Conservation (phyloP, 2,888 invertebrate genomes). For the Cryptus armator region DNA sequence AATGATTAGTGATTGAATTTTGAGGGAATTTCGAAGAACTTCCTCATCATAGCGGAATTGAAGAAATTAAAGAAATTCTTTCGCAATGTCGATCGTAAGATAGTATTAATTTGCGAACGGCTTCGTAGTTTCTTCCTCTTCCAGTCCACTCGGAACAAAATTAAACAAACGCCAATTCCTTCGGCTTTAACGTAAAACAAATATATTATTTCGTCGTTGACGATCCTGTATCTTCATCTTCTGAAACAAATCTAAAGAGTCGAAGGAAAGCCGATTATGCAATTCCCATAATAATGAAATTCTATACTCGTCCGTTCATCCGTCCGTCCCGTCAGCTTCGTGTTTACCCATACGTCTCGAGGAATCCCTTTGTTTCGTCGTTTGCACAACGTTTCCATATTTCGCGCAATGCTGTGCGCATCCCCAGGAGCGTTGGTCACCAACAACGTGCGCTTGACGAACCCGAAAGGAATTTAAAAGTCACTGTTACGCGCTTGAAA, state of each 20-base stretch:
- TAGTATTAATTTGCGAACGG: neutral
- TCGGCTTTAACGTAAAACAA: neutral
- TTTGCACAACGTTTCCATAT: slow-evolving; percentile 62
- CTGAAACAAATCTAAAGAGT: slow-evolving; percentile 24
- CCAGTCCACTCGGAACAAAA: neutral
- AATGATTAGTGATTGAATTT: neutral
- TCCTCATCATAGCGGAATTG: too few relatives aligned
- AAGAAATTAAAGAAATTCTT: neutral
- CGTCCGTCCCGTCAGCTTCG: slow-evolving; percentile 67
- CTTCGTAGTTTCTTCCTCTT: too few relatives aligned
- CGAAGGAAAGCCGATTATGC: slow-evolving; percentile 70
- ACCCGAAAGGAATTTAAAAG: slow-evolving; percentile 64
- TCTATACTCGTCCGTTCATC: slow-evolving; percentile 70
- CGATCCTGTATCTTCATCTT: slow-evolving; percentile 21
- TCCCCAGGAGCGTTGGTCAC: slow-evolving; percentile 8
- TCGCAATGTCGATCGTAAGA: neutral
- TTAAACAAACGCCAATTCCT: neutral
- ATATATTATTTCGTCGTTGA: slow-evolving; percentile 24
- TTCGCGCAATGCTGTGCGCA: slow-evolving; percentile 46
- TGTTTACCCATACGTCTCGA: slow-evolving; percentile 66
- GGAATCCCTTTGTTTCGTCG: slow-evolving; percentile 70
- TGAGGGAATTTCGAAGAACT: neutral
- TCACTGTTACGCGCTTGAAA: slow-evolving; percentile 60
- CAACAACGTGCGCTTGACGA: slow-evolving; percentile 56
- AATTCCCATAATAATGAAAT: slow-evolving; percentile 77